Conservation (phyloP, 2,797 vertebrate species). For the Muscicapa striata region DNA sequence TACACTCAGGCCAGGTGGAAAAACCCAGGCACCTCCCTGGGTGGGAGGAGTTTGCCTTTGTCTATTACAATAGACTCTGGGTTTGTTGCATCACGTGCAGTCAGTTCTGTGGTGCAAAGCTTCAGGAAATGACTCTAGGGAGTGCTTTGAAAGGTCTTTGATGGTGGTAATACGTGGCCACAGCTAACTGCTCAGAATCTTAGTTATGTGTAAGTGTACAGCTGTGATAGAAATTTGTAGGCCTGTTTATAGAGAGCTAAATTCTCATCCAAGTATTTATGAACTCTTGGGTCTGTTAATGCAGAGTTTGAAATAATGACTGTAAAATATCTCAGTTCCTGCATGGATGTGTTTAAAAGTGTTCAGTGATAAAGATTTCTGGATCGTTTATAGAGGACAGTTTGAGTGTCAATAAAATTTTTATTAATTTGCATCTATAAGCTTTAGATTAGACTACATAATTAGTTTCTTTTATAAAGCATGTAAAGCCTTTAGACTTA, state of each 20-base stretch:
- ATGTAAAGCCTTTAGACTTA: background rate
- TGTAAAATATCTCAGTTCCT: background rate
- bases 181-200: background rate
- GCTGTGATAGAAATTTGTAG: background rate
- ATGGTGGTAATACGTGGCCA: background rate
- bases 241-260: background rate
- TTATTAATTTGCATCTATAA: background rate
- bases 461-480: background rate
- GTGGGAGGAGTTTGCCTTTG: background rate
- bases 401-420: background rate
- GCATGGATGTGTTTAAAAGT: background rate
- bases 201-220: background rate
- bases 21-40: background rate
- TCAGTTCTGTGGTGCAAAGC: background rate
- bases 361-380: background rate
- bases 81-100: fast-evolving
- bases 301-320: background rate
- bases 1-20: background rate
- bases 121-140: background rate
- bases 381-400: background rate
- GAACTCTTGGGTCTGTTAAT: background rate
- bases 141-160: background rate
- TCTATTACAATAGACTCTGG: too few species aligned
- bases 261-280: background rate
- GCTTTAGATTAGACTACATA: background rate